These are phyloP conservation scores for Rostratula benghalensis DNA, from an alignment of 2,113 vertebrate genomes.

Conservation along the genomic window DNA sequence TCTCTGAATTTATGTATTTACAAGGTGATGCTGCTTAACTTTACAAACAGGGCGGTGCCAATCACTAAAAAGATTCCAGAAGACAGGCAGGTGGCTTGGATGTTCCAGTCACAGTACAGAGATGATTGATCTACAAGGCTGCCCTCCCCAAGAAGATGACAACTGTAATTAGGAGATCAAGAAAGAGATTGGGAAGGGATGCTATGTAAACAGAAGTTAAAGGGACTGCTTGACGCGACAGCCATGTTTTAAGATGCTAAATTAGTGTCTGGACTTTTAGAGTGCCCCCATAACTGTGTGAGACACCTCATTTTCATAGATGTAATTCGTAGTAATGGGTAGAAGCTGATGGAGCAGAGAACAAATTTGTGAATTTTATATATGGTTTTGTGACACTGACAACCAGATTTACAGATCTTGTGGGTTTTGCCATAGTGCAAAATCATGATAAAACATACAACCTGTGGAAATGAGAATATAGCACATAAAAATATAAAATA, in stretches of 20 bases:
- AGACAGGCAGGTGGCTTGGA: neutral
- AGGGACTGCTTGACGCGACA: neutral
- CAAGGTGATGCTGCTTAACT: neutral
- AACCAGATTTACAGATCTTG: neutral
- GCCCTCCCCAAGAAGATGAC: neutral
- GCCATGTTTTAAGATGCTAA: neutral
- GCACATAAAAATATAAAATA: no score
- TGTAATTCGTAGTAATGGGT: neutral
- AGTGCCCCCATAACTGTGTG: neutral
- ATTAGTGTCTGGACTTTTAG: neutral
- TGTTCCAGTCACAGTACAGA: neutral
- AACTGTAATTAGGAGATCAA: neutral
- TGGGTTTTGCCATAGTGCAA: neutral
- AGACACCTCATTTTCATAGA: neutral
- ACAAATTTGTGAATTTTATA: neutral
- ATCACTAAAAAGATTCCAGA: neutral
- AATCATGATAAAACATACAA: neutral
- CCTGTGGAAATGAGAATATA: neutral
- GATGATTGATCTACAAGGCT: neutral
- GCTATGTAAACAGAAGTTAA: neutral
- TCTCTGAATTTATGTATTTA: neutral
- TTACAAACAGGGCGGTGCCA: neutral
- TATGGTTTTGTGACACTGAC: neutral
- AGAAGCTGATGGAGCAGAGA: neutral
- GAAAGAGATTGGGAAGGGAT: neutral